Base-by-base conservation (phyloP, 2,888 invertebrate species). In the Brassicogethes aeneus region DNA sequence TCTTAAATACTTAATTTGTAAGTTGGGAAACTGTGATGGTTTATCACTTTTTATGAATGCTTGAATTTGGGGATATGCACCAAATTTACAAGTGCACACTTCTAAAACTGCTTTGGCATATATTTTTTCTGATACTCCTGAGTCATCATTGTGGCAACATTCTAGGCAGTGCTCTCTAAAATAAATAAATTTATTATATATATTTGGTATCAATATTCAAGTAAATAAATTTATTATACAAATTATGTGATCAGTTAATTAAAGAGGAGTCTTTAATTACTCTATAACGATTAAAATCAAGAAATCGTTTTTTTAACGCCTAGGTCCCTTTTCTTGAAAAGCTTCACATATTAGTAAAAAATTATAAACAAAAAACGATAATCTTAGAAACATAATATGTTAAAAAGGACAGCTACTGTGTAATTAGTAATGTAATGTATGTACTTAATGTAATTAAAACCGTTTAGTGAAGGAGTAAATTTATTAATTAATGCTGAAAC, bases 81-180 rank as follows among this genome's bases (percentile, higher is more conserved):
- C 92, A 73, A 97, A 93, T 74, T 97, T 97, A 70, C 97, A 99
- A 37, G 94, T 94, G 64, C 97, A 99, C 3, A 97, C 94, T 75
- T 95, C 93, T 32, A 99, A 72, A 43, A 91, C 79, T 1, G 95
- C 97, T 63, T 82, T 86, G 1, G 94, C 87, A 66, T 92, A 97
- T 43, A 83, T 82, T 70, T 85, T 85, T 15, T 66, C 68, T 40
- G 75, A 71, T 8, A 75, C 74, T 2, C 77, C 74, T 3, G 76
- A 74, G 50, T 82, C 79, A 60, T 91, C 87, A 51, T 77, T 76
- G 45, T 85, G 79, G 61, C 91, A 91, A 59, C 92, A 92, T 64
- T 85, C 79, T 43, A 77, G 75, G 55, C 92, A 92, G 51, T 77
- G 77, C 10, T 75, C 75, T 41, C 81, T 76, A 50, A 40, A 61